Base-by-base conservation (phyloP, 2,888 invertebrate genomes). In the Dryobotodes eremita region DNA sequence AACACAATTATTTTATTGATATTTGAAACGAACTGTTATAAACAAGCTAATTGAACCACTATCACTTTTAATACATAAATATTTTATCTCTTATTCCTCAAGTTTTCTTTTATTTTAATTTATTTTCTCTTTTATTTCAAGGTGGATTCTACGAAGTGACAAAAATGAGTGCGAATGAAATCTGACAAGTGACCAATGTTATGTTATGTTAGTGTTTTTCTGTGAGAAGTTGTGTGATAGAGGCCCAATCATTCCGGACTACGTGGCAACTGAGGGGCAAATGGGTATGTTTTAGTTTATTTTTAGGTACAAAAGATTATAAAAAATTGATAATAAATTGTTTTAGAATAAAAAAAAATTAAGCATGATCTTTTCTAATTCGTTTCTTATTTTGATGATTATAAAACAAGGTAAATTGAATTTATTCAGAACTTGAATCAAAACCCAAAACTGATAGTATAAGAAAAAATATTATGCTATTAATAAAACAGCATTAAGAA, bases 201-300 rank as follows among this genome's bases (percentile, higher is more conserved):
- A 79, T 84, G 78, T 86, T 92, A 91, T 90, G 88, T 84, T 90
- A 82, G 81, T 89, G 91, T 92, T 92, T 88, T 90, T 92, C 91
- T 87, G 89, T 91, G 92, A 93, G 91, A 90, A 85, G 80, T 87
- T 87, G 91, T 91, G 91, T 90, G 87, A 82, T 61, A 88, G 88
- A 90, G 92, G 92, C 92, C 90, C 91, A 88, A 94, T 87, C 88
- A 96, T 95, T 95, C 96, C 96, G 91, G 96, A 96, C 93, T 95
- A 94, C 96, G 92, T 91, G 82, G 89, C 93, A 74, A 88, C 92
- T 71, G 95, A 95, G 90, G 95, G 94, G 89, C 96, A 96, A 92
- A 97, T 97, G 96, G 96, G 96, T 96, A 95, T 90, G 94, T 94
- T 90, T 42, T 42, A 1, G 48, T 0, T 42, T 74, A 23, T 46